Conservation (phyloP, 2,113 vertebrate species). For the Hemicordylus capensis region DNA sequence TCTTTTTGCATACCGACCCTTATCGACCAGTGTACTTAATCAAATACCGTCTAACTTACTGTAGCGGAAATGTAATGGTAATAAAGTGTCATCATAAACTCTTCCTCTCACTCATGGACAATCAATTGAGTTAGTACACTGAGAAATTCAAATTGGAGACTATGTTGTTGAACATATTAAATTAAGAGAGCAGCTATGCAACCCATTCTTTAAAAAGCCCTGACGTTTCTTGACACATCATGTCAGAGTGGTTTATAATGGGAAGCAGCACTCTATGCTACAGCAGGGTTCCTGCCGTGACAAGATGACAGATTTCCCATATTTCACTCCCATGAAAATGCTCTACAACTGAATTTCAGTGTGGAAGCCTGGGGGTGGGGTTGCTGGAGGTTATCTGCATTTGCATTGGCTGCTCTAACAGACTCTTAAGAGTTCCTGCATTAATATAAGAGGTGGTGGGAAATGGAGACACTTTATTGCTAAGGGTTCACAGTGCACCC, state of each 20-base stretch:
- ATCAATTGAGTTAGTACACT: slow-evolving; percentile 3
- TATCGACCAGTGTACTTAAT: background rate
- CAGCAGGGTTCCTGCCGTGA: background rate
- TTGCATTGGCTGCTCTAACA: background rate
- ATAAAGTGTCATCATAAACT: background rate
- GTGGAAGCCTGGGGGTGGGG: background rate
- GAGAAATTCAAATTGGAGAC: background rate
- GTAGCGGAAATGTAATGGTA: background rate
- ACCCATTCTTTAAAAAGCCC: background rate
- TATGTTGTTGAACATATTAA: background rate
- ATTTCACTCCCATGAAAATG: slow-evolving; percentile 3
- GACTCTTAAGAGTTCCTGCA: background rate
- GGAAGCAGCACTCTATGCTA: background rate
- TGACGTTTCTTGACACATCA: slow-evolving; percentile 17
- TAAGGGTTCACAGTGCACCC: slow-evolving; percentile 10
- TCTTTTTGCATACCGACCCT: background rate
- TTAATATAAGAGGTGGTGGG: background rate
- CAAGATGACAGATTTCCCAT: slow-evolving; percentile 25
- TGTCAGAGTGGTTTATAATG: slow-evolving; percentile 12
- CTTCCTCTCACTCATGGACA: background rate
- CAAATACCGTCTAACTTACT: background rate
- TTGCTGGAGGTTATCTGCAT: slow-evolving; percentile 1
- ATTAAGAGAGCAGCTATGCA: background rate
- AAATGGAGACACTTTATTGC: background rate
- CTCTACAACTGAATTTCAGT: slow-evolving; percentile 11